Evolutionary conservation across 2,888 invertebrate species (phyloP), one percentile per base, ranked within the genome.

Genomic region (Ormyrus nitidulus): DNA sequence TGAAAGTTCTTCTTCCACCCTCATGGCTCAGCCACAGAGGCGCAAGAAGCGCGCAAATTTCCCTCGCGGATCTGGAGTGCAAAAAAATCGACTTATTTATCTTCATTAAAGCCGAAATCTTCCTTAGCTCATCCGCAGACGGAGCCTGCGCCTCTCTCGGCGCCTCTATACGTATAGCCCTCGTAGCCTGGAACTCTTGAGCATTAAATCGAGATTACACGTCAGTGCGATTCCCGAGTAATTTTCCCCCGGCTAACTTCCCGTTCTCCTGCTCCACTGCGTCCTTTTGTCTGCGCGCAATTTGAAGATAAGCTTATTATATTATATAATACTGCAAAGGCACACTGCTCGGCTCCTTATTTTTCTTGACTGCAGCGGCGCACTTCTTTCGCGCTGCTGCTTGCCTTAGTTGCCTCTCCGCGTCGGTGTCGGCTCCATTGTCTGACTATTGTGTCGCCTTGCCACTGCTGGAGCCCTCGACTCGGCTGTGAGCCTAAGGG

Each of bases 381-480:
- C 62, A 2, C 51, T 19, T 65, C 51, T 51, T 8, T 65, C 13
- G n/a, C 3, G 13, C 51, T 65, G 6, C 13, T 13, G 56, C 13
- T 49, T 59, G 58, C 48, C n/a, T 11, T 48, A 56, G 1, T 9
- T 70, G 44, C 44, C 56, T 70, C n/a, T 54, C 8, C 6, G 13
- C 44, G 8, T 70, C 34, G 34, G 8, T 58, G n/a, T 54, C 34
- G 11, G 46, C 79, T 79, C 88, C 84, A 88, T 89, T 89, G 89
- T 89, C 87, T 84, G 85, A 87, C 88, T 85, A 88, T 89, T 88
- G 89, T 89, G 86, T 86, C 84, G 86, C 84, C 86, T 87, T 88
- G 88, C 89, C 86, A 85, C 88, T 34, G n/a, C 34, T 2, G 2
- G 34, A 34, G 34, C 34, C 34, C 34, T 34, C 34, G 34, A 34